Percentiles rank a stretch among this genome's conserved stretches.
phyloP scores from a whole-genome alignment of 1,140 invertebrate genomes.

The Solenopsis invicta region DNA sequence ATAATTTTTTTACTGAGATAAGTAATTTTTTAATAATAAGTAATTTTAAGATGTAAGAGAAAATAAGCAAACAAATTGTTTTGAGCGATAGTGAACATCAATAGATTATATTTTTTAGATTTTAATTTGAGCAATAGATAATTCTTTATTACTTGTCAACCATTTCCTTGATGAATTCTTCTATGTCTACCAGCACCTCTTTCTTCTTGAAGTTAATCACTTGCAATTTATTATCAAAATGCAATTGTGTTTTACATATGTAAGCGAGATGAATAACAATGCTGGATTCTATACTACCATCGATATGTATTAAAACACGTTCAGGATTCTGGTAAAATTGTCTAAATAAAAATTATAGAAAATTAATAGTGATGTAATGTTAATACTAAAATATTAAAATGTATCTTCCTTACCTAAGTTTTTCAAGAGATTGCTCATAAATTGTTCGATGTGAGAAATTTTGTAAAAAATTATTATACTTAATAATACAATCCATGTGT shows the following conservation, averaged over 20 bases:
- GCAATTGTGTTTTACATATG: conserved; percentile 24
- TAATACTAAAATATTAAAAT: conserved; percentile 51
- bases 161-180: conserved; percentile 67
- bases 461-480: conserved; percentile 75
- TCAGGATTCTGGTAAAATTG: conserved; percentile 73
- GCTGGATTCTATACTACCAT: conserved; percentile 74
- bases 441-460: conserved; percentile 68
- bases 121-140: background rate
- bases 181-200: background rate
- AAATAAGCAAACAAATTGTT: no score
- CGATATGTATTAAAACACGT: conserved; percentile 74
- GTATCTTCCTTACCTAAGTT: conserved; percentile 72
- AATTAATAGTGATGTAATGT: conserved; percentile 47
- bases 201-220: conserved; percentile 52
- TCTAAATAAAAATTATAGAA: conserved; percentile 66
- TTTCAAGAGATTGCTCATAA: conserved; percentile 75
- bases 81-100: background rate
- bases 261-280: conserved; percentile 73
- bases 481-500: conserved; percentile 72
- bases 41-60: no score
- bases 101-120: background rate
- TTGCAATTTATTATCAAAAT: conserved; percentile 48
- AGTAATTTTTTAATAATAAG: no score
- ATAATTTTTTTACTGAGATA: no score
- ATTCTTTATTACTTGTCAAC: conserved; percentile 62